These are phyloP conservation scores for Limenitis camilla DNA, from an alignment of 2,888 invertebrate species.

Conservation along the genomic window DNA sequence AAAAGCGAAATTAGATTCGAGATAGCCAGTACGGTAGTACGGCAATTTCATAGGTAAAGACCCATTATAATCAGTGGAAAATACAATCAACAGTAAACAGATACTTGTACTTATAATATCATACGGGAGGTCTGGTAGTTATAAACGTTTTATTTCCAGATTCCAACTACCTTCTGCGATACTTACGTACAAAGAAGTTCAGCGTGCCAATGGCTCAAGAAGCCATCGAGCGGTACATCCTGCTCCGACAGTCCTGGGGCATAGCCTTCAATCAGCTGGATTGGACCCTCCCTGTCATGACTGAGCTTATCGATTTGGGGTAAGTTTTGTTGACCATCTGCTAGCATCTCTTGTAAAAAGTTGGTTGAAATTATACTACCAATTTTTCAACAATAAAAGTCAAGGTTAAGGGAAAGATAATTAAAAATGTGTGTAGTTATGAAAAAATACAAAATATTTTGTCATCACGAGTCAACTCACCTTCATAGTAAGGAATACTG, in stretches of 20 bases:
- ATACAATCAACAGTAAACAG: no score
- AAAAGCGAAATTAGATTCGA: no score
- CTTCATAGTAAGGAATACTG: no score
- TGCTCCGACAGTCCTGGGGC: slow-evolving; percentile 84
- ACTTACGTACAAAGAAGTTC: slow-evolving; percentile 86
- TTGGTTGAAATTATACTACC: no score
- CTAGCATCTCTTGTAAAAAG: no score
- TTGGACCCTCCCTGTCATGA: slow-evolving; percentile 79
- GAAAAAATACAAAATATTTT: no score
- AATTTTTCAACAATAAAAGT: background rate
- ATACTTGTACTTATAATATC: no score
- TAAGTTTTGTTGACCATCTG: slow-evolving; percentile 38
- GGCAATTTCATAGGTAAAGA: no score
- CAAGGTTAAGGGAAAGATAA: background rate
- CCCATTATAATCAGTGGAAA: no score
- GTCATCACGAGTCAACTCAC: no score
- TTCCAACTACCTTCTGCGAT: slow-evolving; percentile 80
- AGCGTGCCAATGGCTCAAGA: slow-evolving; percentile 86
- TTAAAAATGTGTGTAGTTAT: background rate
- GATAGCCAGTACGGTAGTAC: no score
- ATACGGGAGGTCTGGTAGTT: no score
- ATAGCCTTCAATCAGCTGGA: slow-evolving; percentile 84
- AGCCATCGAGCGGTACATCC: slow-evolving; percentile 83
- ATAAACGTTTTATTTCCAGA: slow-evolving; percentile 60
- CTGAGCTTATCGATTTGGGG: slow-evolving; percentile 82